These are phyloP conservation scores for Dermolepida albohirtum DNA, from an alignment of 2,888 invertebrate genomes.

Conservation along the genomic window DNA sequence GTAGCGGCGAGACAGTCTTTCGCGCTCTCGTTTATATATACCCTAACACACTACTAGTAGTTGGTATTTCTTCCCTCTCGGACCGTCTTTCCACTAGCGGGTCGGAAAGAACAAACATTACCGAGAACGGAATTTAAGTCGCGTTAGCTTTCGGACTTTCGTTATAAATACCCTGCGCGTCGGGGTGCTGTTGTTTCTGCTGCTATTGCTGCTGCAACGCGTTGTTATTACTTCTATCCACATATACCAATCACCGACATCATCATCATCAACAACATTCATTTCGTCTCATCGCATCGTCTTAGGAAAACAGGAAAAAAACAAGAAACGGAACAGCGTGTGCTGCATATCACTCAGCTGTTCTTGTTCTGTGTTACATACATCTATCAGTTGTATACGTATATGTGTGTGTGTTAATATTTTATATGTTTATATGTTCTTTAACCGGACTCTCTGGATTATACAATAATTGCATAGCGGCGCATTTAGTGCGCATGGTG, in stretches of 20 bases:
- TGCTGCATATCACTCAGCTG: constrained; percentile 38
- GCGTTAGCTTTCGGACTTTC: too few species aligned
- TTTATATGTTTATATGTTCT: constrained; percentile 18
- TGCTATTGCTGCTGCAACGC: too few species aligned
- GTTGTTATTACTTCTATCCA: too few species aligned
- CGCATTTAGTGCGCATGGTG: constrained; percentile 49
- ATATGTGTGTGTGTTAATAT: neutral
- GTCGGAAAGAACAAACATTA: too few species aligned
- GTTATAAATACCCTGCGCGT: too few species aligned
- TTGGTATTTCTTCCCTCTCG: too few species aligned
- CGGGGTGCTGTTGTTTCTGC: too few species aligned
- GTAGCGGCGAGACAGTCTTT: constrained; percentile 52
- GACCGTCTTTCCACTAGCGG: too few species aligned
- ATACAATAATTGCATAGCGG: constrained; percentile 53
- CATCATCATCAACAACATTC: too few species aligned
- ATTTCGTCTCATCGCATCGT: constrained; percentile 3
- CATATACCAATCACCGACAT: too few species aligned
- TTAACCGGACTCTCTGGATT: constrained; percentile 40
- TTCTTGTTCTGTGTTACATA: constrained; percentile 33
- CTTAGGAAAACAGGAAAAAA: constrained; percentile 7
- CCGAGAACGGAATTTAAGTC: too few species aligned
- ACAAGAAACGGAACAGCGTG: constrained; percentile 36
- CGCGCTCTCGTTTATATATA: constrained; percentile 32
- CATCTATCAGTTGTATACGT: neutral
- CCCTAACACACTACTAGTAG: too few species aligned